Evolutionary conservation across 2,113 vertebrate species (phyloP).

Genomic region (Columba janthina): DNA sequence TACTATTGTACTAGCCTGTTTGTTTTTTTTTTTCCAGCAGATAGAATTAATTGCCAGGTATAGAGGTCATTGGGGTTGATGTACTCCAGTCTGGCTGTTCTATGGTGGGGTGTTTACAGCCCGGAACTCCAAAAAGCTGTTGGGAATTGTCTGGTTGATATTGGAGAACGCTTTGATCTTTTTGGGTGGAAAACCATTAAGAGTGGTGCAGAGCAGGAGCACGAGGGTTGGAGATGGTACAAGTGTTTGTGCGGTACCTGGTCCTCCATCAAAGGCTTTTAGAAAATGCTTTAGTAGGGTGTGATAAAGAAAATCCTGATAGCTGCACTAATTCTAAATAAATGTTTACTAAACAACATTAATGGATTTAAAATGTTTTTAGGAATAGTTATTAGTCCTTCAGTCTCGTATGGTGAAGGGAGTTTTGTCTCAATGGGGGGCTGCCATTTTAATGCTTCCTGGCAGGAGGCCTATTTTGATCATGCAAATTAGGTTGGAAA

Average conservation of each 20-base stretch:
- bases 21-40: background rate
- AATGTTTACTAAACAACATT: constrained; percentile 60
- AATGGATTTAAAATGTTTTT: constrained; percentile 54
- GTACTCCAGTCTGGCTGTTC: background rate
- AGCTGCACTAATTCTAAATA: constrained; percentile 41
- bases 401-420: constrained; percentile 9
- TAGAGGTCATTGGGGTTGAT: background rate
- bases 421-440: constrained; percentile 34
- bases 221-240: background rate
- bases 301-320: background rate
- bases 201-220: background rate
- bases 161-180: background rate
- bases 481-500: constrained; percentile 61
- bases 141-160: background rate
- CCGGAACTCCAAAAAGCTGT: background rate
- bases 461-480: constrained; percentile 65
- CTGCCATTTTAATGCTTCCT: constrained; percentile 62
- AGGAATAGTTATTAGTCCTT: constrained; percentile 53
- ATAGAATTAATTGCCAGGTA: background rate
- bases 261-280: background rate
- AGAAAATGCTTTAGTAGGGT: background rate
- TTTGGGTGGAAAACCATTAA: background rate
- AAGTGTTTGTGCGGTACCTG: background rate
- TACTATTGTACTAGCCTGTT: background rate
- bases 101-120: background rate